A percentile compares a stretch with the other conserved stretches of the same genome.
These are phyloP conservation scores for Hucho hucho DNA, from an alignment of 2,113 vertebrate genomes.

Conservation along the genomic window DNA sequence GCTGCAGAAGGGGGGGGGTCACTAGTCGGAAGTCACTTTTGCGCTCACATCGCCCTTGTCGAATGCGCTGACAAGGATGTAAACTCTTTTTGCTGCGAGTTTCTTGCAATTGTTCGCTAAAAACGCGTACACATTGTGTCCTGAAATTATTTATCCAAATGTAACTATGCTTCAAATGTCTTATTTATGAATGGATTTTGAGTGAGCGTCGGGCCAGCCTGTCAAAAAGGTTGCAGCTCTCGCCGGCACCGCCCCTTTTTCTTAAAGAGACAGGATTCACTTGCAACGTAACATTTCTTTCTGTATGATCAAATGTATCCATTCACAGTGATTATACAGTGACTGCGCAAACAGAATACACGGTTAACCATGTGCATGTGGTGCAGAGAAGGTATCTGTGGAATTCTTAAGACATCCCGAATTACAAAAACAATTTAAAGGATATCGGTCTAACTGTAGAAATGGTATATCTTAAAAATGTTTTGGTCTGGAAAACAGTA, in stretches of 20 bases:
- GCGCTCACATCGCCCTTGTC: conserved; percentile 37
- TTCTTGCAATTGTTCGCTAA: conserved; percentile 29
- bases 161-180: conserved; percentile 47
- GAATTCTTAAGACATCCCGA: not conserved
- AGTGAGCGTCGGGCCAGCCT: conserved; percentile 56
- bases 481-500: no score
- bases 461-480: not conserved
- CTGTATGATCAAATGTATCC: no score
- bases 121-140: conserved; percentile 13
- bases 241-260: conserved; percentile 31
- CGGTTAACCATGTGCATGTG: not conserved
- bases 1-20: conserved; percentile 45
- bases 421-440: no score
- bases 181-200: conserved; percentile 82
- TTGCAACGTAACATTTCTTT: not conserved
- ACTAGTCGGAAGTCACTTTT: conserved; percentile 61
- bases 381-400: not conserved
- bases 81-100: conserved; percentile 29
- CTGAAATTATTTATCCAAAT: conserved; percentile 42
- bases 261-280: conserved; percentile 63
- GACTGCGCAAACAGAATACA: not conserved
- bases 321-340: not conserved
- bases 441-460: no score
- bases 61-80: conserved; percentile 25
- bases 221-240: conserved; percentile 38